Base-by-base conservation (phyloP, 2,797 vertebrate genomes). In the Molossus alvarezi region DNA sequence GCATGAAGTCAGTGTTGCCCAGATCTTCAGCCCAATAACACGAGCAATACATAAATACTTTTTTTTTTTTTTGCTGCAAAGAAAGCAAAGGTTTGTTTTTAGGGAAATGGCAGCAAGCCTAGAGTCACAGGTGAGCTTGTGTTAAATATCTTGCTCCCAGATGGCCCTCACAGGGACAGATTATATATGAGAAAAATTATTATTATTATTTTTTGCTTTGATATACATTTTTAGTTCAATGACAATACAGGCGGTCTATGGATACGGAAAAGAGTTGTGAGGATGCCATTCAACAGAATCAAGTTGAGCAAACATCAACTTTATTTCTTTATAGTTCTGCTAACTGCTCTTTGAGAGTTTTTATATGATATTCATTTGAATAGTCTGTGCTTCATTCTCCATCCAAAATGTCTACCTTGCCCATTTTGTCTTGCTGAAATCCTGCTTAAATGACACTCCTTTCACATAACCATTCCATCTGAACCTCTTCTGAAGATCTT, bases 211-310 rank as follows among this genome's bases (percentile, higher is more conserved):
- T 33, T 33, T 57, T 41, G 6, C 76, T 90, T 91, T 95, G 37
- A 80, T 73, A 83, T 91, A 21, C 41, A 60, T 71, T 88, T 41
- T 87, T 95, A 84, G 80, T 65, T 73, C 45, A 76, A 37, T 87
- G 48, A 64, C 57, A 72, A 21, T 67, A 23, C 6, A 29, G 23
- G 27, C 53, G 4, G 29, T 12, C 11, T n/a, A 72, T 41, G 9
- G 41, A 51, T 84, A 5, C 87, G 33, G 29, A 53, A 77, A 85
- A 90, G 7, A 84, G n/a, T 65, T 85, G 13, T 81, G 41, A 76
- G 41, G 67, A 45, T 62, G 53, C 18, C 55, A 48, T 76, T 67
- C 72, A 88, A 17, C 25, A 51, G 60, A 77, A 57, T 80, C 29
- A 81, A 80, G 57, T 84, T 94, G 18, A 72, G 12, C 20, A 94